Base-by-base conservation (phyloP, 1,140 invertebrate species). In the Papilio xuthus region DNA sequence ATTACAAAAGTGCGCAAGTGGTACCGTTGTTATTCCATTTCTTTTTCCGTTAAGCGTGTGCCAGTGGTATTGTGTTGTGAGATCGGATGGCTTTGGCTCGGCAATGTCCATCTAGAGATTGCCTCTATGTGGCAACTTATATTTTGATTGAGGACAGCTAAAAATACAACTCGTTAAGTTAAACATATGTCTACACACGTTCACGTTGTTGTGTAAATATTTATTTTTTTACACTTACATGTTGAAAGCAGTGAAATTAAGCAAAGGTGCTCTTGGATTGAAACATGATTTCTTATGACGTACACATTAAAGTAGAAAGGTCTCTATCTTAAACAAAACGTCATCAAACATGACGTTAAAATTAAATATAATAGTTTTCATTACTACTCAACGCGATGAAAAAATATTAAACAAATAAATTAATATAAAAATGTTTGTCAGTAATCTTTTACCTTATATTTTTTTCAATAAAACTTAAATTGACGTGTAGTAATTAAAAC, bases 21-120 rank as follows among this genome's bases (percentile, higher is more conserved):
- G 47, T 86, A 87, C 84, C 85, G 89, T 90, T 86, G 82, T 81
- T 78, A 80, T 67, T 71, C 79, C 79, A 84, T 86, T 86, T 81
- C 73, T 81, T 84, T 85, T 84, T 56, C 85, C 83, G 83, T 86
- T 86, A 86, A 75, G 80, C 85, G 83, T 86, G 89, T 88, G 87
- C 79, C 80, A 83, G 84, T 90, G 83, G 81, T 83, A 84, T 83
- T 88, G 86, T 87, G 82, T 83, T 88, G 87, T 88, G 88, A 83
- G 84, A 86, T 86, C 80, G 81, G 82, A 85, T 86, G 84, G 84
- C 83, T 53, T 53, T 53, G 81, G 67, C 80, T 80, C 83, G 83
- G 82, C 83, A 83, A 80, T 83, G 81, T 84, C 83, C 78, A 81
- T 83, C 72, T 75, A 80, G 44, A 79, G 75, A 79, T 80, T 81